phyloP scores from a whole-genome alignment of 2,797 vertebrate genomes.

The Phaenicophaeus curvirostris region DNA sequence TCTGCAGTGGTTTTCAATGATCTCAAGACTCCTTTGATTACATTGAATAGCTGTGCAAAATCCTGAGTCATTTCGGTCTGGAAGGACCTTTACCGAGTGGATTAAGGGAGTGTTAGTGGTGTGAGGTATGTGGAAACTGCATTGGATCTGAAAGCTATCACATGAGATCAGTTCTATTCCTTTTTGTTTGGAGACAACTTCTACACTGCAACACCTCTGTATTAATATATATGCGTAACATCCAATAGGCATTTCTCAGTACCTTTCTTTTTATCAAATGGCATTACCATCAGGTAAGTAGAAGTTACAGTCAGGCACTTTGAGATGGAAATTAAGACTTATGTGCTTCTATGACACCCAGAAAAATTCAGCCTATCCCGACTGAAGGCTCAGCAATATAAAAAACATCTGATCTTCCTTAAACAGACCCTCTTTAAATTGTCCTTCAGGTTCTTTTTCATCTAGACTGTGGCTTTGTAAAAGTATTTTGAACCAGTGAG shows the following conservation, averaged over 20 bases:
- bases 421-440: background rate
- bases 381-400: background rate
- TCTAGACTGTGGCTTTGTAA: background rate
- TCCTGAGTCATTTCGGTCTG: conserved; percentile 20
- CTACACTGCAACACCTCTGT: background rate
- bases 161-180: background rate
- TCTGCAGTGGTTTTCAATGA: background rate
- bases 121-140: conserved; percentile 10
- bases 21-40: conserved; percentile 37
- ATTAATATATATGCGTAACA: background rate
- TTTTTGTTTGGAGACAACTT: background rate
- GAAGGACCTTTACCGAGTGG: background rate
- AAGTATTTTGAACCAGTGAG: background rate
- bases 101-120: background rate
- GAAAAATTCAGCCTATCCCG: background rate
- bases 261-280: background rate
- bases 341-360: background rate
- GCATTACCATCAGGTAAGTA: background rate
- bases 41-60: conserved; percentile 30
- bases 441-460: background rate
- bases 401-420: background rate
- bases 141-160: background rate
- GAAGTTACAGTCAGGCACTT: background rate
- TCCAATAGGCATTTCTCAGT: background rate
- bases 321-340: background rate